These are phyloP conservation scores for Danio jaintianensis DNA, from an alignment of 2,797 vertebrate genomes.

Conservation along the genomic window DNA sequence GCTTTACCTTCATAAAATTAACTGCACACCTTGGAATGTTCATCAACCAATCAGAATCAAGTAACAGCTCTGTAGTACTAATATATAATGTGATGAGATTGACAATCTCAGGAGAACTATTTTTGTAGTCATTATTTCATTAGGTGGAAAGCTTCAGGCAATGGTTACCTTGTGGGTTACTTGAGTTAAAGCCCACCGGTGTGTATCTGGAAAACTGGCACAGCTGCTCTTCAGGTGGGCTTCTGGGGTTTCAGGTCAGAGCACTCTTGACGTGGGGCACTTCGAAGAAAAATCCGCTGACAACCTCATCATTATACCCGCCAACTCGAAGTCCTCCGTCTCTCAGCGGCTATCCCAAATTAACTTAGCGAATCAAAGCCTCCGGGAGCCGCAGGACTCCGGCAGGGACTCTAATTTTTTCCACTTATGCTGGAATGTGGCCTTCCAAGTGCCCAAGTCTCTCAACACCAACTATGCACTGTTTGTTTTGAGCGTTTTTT, in stretches of 20 bases:
- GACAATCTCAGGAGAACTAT: not conserved
- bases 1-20: no score
- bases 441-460: conserved; percentile 58
- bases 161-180: not conserved
- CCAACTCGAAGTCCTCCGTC: conserved; percentile 36
- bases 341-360: conserved; percentile 48
- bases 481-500: conserved; percentile 68
- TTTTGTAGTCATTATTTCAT: not conserved
- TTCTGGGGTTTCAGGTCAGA: not conserved
- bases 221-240: not conserved
- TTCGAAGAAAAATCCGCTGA: conserved; percentile 40
- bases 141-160: not conserved
- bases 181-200: not conserved
- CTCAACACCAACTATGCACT: conserved; percentile 67
- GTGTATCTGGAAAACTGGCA: not conserved
- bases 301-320: conserved; percentile 19
- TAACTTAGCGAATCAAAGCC: conserved; percentile 50
- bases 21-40: no score
- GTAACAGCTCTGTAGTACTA: no score
- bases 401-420: conserved; percentile 60
- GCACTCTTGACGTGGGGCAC: conserved; percentile 9
- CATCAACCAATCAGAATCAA: no score
- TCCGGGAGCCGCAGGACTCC: conserved; percentile 46
- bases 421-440: conserved; percentile 65
- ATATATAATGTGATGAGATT: not conserved